Evolutionary conservation across 2,113 vertebrate genomes (phyloP), one percentile per base, ranked within the genome.

Genomic region (Tyrannus savana): DNA sequence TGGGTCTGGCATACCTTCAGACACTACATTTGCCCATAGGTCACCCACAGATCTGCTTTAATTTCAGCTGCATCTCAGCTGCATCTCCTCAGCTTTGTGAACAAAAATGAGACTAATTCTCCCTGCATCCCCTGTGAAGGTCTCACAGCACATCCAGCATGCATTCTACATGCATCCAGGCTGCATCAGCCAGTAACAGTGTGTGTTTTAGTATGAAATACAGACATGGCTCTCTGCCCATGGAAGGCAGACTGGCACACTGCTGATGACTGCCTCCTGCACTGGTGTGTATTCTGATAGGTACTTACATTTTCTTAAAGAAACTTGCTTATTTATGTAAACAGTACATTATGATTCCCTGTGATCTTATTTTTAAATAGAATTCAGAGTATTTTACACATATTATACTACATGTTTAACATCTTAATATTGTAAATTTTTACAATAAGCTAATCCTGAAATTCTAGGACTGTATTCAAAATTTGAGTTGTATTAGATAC

Each of bases 91-190:
- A n/a, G 63, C 21, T 87, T 60, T 84, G 52, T 3, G 27, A 82
- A 76, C 25, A 87, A 64, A 85, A 73, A 74, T 8, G 1, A 92
- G 15, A 79, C 59, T 79, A 91, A 93, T 89, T 85, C 42, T 82
- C 18, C 49, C 16, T 72, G 30, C 23, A 47, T 53, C 12, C 21
- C 27, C 39, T 25, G 23, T 64, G 55, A 47, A 44, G 28, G 39
- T 84, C 67, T 85, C 53, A 42, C 18, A 53, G 46, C 6, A 8
- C 33, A 59, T 55, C 33, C 89, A 82, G 41, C 17, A 19, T 1
- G 14, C 14, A 56, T 50, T 8, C 39, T 30, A 33, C 13, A 19
- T 1, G 16, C 14, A 56, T 52, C 9, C 35, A 30, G 35, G 9
- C 35, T 87, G 46, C 83, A 67, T 64, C 44, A 67, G 63, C 21